Evolutionary conservation across 2,113 vertebrate genomes (phyloP).

Genomic region (Chionomys nivalis): DNA sequence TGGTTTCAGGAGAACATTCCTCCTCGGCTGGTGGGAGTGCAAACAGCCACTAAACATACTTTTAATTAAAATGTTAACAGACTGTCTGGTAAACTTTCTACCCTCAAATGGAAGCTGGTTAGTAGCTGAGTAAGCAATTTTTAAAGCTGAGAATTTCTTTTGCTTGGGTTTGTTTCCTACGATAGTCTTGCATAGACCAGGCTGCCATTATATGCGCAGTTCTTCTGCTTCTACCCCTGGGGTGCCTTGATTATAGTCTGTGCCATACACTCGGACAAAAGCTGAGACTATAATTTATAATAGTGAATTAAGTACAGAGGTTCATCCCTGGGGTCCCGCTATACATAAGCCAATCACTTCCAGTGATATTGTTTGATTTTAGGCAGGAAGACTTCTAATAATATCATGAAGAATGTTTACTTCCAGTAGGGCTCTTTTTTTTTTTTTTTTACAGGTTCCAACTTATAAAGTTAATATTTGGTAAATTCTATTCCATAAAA

Average conservation of each 20-base stretch:
- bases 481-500: constrained; percentile 77
- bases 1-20: too few species aligned
- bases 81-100: background rate
- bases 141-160: background rate
- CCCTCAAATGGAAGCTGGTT: background rate
- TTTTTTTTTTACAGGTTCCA: constrained; percentile 32
- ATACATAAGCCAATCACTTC: background rate
- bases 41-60: background rate
- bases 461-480: constrained; percentile 39
- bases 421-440: constrained; percentile 59
- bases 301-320: background rate
- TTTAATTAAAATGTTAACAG: constrained; percentile 22
- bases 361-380: background rate
- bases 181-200: background rate
- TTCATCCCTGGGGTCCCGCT: background rate
- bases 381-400: constrained; percentile 57
- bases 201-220: background rate
- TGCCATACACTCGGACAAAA: background rate
- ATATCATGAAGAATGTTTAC: constrained; percentile 46
- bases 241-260: background rate
- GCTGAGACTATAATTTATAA: background rate
- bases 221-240: background rate
- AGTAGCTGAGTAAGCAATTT: constrained; percentile 1
- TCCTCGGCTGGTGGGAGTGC: too few species aligned
- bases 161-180: background rate